Base-by-base conservation (phyloP, 2,113 vertebrate species). In the Anarhynchus alexandrinus region DNA sequence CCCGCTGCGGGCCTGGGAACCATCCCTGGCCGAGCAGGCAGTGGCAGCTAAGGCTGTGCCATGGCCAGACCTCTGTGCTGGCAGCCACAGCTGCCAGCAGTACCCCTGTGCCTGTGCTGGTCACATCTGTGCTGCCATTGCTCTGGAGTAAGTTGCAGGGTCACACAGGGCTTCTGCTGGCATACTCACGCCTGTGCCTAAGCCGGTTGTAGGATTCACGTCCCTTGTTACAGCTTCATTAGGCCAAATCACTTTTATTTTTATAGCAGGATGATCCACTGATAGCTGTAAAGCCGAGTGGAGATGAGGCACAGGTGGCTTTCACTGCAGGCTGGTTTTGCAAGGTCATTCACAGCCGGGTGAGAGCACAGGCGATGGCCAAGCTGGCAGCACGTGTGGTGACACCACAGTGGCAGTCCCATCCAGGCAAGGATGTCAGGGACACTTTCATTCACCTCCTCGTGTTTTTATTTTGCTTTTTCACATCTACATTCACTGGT, bases 181-280 rank as follows among this genome's bases (percentile, higher is more conserved):
- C 52, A 49, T 76, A 40, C 69, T 95, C 32, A 49, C 0, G 3
- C 67, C 82, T 36, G 34, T 40, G 65, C 30, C 16, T 91, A 52
- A 95, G 73, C 93, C 1, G 12, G 32, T 51, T 66, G 51, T 65
- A 49, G 69, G 42, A 73, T 81, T 83, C 51, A 38, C 1, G 0
- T 59, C 66, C 57, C 90, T 82, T 65, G 30, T 87, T 54, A 96
- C 87, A 95, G 19, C 90, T 96, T 96, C 87, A 94, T 96, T 94
- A 96, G 81, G 73, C n/a, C 34, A 34, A 65, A 90, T 72, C 18
- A 16, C 90, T 82, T 86, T 86, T 90, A 88, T 93, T 96, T 97
- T 97, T 94, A 59, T 79, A 82, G 87, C 52, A 27, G 78, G 73
- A 72, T 96, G 66, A 90, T 61, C 36, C 78, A 45, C 23, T 52